Evolutionary conservation across 2,888 invertebrate genomes (phyloP), one percentile per base, ranked within the genome.

Genomic region (Bellardia bayeri): DNA sequence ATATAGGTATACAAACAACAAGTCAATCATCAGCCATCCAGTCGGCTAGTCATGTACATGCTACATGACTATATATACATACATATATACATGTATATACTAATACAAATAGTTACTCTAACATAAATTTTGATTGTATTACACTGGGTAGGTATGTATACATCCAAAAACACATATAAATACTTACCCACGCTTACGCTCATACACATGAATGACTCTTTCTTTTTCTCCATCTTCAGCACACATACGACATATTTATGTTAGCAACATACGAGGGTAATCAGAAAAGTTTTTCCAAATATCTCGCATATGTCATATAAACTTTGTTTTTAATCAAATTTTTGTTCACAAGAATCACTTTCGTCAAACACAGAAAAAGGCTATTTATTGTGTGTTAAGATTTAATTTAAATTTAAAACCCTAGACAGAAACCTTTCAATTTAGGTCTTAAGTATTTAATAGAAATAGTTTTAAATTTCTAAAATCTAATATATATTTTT

Each of bases 71-170:
- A 23, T 54, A 40, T 7, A 23, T 76, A 37, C 23, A 2, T 51
- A 33, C 16, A 42, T 66, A 3, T 23, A 14, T 37, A 23, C 61
- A 16, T 42, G 63, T 45, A 80, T 54, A 69, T 49, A 79, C 42
- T 68, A 16, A 42, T 42, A 68, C 58, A 85, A 74, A 68, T 54
- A 74, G 71, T 83, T 72, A 81, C 80, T 71, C 71, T 82, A 37
- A 82, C 64, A 80, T 63, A 87, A 72, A 83, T 85, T 85, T 80
- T 76, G n/a, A 81, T 80, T 75, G 80, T 80, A 68, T 75, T 69
- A 42, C 58, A 79, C 54, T 54, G n/a, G n/a, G n/a, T 23, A 23
- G 0, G 23, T 23, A 23, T 23, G 33, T 33, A 58, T 42, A 45
- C 56, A 82, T 23, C 63, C 14, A 71, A 14, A 54, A 45, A 63